phyloP scores from a whole-genome alignment of 2,888 invertebrate genomes.

The Philhelius pedissequus region DNA sequence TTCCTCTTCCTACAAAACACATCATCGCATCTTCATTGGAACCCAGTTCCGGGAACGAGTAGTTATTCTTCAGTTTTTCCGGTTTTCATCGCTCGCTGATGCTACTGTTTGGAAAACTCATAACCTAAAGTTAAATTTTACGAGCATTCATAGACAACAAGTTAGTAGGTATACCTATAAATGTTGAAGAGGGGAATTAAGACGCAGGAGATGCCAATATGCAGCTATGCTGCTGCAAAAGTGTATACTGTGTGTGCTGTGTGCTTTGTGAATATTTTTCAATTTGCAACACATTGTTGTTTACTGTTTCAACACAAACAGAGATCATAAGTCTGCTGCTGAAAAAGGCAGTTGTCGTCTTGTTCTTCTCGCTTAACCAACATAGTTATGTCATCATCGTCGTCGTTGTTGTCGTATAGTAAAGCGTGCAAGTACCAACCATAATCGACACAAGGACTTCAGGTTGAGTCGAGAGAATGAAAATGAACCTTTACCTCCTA shows the following conservation, averaged over 20 bases:
- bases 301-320: slow-evolving; percentile 48
- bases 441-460: slow-evolving; percentile 30
- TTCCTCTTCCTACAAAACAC: not conserved
- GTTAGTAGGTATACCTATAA: not conserved
- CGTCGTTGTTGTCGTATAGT: not conserved
- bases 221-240: not conserved
- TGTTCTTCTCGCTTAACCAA: not conserved
- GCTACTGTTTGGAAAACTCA: slow-evolving; percentile 36
- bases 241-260: no score
- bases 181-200: not conserved
- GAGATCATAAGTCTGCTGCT: slow-evolving; percentile 19
- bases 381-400: not conserved
- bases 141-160: slow-evolving; percentile 27
- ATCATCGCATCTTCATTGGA: not conserved
- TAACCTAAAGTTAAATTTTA: slow-evolving; percentile 55
- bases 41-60: slow-evolving; percentile 11
- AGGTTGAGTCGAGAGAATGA: not conserved
- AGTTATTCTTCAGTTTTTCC: slow-evolving; percentile 43
- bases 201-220: not conserved
- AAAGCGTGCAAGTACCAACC: slow-evolving; percentile 5
- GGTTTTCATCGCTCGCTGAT: not conserved
- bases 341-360: slow-evolving; percentile 20
- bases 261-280: slow-evolving; percentile 53
- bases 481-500: not conserved
- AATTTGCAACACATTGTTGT: slow-evolving; percentile 66